Conservation (phyloP, 1,140 invertebrate species). For the Bombus waltoni region DNA sequence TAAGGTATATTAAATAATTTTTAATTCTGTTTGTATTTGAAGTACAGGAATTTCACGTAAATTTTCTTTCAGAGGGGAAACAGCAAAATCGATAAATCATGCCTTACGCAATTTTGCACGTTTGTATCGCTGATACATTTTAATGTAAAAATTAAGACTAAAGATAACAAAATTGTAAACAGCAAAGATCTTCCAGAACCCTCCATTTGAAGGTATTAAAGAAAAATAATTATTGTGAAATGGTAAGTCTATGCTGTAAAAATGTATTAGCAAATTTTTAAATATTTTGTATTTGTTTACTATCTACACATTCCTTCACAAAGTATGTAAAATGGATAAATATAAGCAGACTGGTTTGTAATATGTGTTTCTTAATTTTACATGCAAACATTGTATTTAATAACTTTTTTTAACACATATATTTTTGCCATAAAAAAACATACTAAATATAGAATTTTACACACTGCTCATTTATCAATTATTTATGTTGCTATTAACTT, state of each 20-base stretch:
- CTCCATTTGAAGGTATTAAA: slow-evolving; percentile 37
- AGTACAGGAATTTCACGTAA: not conserved
- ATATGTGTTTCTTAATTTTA: slow-evolving; percentile 20
- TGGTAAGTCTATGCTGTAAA: slow-evolving; percentile 49
- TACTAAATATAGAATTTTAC: not conserved
- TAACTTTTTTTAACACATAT: slow-evolving; percentile 28
- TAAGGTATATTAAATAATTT: slow-evolving; percentile 83
- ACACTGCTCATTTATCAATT: slow-evolving; percentile 3
- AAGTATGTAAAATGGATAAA: slow-evolving; percentile 33
- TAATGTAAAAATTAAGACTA: slow-evolving; percentile 39
- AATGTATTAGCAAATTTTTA: slow-evolving; percentile 32
- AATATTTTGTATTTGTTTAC: slow-evolving; percentile 53
- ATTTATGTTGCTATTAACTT: slow-evolving; percentile 15
- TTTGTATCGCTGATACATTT: slow-evolving; percentile 87
- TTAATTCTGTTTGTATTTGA: not conserved
- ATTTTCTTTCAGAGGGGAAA: slow-evolving; percentile 85
- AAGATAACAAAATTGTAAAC: slow-evolving; percentile 46
- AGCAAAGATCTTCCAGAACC: slow-evolving; percentile 48
- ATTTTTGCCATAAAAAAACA: not conserved
- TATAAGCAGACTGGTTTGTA: slow-evolving; percentile 1
- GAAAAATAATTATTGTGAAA: slow-evolving; percentile 30
- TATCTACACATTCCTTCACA: slow-evolving; percentile 58
- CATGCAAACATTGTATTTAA: slow-evolving; percentile 3
- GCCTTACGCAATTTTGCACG: slow-evolving; percentile 90
- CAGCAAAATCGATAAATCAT: slow-evolving; percentile 87